Evolutionary conservation across 2,113 vertebrate genomes (phyloP).

Genomic region (Eurypyga helias): DNA sequence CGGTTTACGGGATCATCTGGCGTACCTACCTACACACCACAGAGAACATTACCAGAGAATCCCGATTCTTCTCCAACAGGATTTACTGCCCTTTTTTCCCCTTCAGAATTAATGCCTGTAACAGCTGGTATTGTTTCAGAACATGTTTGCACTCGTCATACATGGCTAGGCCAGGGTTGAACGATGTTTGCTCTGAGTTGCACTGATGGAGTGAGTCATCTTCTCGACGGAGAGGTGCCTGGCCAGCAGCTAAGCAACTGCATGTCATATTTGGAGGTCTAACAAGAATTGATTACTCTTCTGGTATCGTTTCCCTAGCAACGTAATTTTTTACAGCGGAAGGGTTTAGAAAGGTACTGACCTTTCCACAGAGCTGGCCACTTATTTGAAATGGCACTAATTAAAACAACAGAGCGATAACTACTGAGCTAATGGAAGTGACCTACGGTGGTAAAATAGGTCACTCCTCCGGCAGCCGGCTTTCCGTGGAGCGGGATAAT

Average conservation of each 20-base stretch:
- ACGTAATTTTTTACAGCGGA: not conserved
- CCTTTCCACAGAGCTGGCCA: slow-evolving; percentile 18
- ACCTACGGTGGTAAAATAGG: not conserved
- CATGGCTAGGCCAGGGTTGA: not conserved
- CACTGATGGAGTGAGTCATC: slow-evolving; percentile 40
- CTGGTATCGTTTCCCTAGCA: not conserved
- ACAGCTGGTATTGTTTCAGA: slow-evolving; percentile 19
- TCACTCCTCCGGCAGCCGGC: not conserved
- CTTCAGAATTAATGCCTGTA: not conserved
- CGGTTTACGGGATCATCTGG: not conserved
- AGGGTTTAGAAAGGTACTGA: slow-evolving; percentile 30
- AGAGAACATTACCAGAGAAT: not conserved
- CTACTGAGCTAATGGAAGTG: slow-evolving; percentile 21
- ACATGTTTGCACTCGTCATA: not conserved
- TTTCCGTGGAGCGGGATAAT: not conserved
- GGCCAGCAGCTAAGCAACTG: slow-evolving; percentile 64
- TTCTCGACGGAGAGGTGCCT: not conserved
- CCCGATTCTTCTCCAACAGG: not conserved
- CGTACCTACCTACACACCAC: not conserved
- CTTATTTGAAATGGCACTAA: slow-evolving; percentile 43
- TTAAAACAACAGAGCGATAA: slow-evolving; percentile 23
- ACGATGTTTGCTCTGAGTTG: slow-evolving; percentile 26
- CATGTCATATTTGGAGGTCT: not conserved
- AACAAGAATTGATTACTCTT: slow-evolving; percentile 32
- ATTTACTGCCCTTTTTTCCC: not conserved